phyloP scores from a whole-genome alignment of 2,113 vertebrate species.

The Maccullochella peelii region DNA sequence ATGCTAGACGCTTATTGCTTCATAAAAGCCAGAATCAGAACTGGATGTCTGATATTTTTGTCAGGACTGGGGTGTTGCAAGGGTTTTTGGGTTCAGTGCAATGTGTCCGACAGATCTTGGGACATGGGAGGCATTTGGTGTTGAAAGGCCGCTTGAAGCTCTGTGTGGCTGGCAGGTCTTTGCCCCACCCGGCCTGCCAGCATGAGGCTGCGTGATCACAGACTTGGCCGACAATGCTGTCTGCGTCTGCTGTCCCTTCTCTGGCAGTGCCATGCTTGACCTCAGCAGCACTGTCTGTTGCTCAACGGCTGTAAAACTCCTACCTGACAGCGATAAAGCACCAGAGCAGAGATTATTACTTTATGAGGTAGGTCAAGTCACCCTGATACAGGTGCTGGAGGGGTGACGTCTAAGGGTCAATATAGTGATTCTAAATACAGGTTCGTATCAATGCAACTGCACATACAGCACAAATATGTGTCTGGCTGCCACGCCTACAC shows the following conservation, averaged over 20 bases:
- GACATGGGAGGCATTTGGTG: slow-evolving; percentile 36
- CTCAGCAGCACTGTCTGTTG: slow-evolving; percentile 48
- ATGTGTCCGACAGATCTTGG: neutral
- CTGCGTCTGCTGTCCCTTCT: slow-evolving; percentile 16
- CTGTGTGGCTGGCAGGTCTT: slow-evolving; percentile 36
- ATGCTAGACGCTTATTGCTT: neutral
- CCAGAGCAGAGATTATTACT: slow-evolving; percentile 36
- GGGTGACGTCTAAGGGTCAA: slow-evolving; percentile 7
- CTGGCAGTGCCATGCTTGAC: slow-evolving; percentile 8
- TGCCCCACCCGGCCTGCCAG: slow-evolving; percentile 24
- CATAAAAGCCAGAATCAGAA: neutral
- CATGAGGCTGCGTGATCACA: slow-evolving; percentile 63
- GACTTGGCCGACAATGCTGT: slow-evolving; percentile 59
- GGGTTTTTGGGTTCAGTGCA: slow-evolving; percentile 6
- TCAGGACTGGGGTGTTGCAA: slow-evolving; percentile 6
- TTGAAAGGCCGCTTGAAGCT: slow-evolving; percentile 52
- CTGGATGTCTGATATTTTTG: slow-evolving; percentile 7
- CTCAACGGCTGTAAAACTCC: slow-evolving; percentile 67
- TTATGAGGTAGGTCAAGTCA: slow-evolving; percentile 17
- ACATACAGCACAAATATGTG: neutral
- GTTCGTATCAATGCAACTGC: neutral
- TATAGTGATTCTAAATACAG: slow-evolving; percentile 18
- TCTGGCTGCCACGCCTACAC: slow-evolving; percentile 9
- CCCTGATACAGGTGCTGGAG: neutral
- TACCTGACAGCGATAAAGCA: slow-evolving; percentile 1